Evolutionary conservation across 2,113 vertebrate species (phyloP).

Genomic region (Indicator maculatus): DNA sequence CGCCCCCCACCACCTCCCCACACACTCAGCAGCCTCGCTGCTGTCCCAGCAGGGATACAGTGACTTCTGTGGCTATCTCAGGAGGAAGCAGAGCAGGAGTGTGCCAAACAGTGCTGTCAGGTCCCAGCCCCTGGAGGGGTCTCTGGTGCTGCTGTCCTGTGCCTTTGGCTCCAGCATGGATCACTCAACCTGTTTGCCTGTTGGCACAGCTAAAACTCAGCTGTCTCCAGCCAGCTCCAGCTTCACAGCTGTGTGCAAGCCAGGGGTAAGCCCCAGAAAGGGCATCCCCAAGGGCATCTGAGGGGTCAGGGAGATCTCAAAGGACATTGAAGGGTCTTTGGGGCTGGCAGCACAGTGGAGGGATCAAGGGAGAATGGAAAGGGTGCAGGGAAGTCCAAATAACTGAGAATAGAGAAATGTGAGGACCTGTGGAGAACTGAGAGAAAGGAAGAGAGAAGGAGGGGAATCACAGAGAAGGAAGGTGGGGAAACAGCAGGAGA

Average conservation of each 20-base stretch:
- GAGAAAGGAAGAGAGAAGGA: background rate
- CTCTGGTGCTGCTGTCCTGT: background rate
- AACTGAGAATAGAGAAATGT: background rate
- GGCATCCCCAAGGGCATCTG: background rate
- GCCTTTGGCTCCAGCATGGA: background rate
- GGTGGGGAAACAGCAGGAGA: background rate
- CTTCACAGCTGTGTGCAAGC: background rate
- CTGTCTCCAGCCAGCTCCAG: background rate
- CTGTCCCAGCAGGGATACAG: rapidly evolving
- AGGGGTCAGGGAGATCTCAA: background rate
- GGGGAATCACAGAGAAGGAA: background rate
- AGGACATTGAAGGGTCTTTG: background rate
- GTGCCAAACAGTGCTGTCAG: background rate
- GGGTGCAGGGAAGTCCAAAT: background rate
- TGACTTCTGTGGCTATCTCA: background rate
- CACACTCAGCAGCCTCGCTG: rapidly evolving
- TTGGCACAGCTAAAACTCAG: background rate
- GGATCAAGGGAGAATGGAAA: background rate
- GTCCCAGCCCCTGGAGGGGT: background rate
- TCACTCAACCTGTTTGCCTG: background rate
- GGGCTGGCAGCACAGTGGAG: background rate
- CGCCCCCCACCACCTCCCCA: background rate
- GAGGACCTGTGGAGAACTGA: background rate
- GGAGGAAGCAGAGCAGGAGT: background rate
- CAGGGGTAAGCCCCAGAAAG: background rate